Percentiles rank a stretch among this genome's conserved stretches.
phyloP scores from a whole-genome alignment of 2,113 vertebrate genomes.

The Paratilapia polleni region DNA sequence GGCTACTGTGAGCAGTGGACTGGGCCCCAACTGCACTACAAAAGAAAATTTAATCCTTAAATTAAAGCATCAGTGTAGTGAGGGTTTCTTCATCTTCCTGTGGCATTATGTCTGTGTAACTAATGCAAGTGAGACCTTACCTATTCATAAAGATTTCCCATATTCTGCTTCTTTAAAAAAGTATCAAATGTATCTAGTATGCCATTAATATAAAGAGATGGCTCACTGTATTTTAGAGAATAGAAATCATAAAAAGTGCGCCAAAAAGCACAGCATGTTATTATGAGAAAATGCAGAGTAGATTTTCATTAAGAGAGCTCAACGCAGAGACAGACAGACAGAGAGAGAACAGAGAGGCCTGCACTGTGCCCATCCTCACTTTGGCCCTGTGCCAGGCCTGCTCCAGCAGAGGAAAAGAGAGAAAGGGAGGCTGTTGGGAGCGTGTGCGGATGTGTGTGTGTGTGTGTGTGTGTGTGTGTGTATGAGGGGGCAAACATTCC shows the following conservation, averaged over 20 bases:
- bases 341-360: conserved; percentile 50
- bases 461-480: background rate
- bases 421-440: conserved; percentile 50
- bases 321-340: conserved; percentile 47
- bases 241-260: conserved; percentile 1
- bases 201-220: background rate
- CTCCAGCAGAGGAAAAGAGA: conserved; percentile 46
- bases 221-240: background rate
- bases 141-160: background rate
- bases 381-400: conserved; percentile 63
- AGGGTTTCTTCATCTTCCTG: background rate
- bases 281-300: conserved; percentile 17
- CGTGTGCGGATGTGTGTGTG: background rate
- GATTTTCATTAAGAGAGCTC: conserved; percentile 49
- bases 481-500: conserved; percentile 57
- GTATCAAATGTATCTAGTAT: background rate
- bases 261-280: conserved; percentile 10
- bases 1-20: background rate
- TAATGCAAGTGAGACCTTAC: background rate
- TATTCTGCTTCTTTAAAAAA: background rate
- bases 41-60: background rate
- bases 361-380: conserved; percentile 55
- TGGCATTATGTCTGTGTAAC: background rate
- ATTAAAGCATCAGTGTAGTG: background rate
- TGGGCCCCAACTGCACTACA: background rate